Percentiles rank a stretch among this genome's conserved stretches.
Evolutionary conservation across 2,113 vertebrate species (phyloP).

Genomic region (Anguilla japonica): DNA sequence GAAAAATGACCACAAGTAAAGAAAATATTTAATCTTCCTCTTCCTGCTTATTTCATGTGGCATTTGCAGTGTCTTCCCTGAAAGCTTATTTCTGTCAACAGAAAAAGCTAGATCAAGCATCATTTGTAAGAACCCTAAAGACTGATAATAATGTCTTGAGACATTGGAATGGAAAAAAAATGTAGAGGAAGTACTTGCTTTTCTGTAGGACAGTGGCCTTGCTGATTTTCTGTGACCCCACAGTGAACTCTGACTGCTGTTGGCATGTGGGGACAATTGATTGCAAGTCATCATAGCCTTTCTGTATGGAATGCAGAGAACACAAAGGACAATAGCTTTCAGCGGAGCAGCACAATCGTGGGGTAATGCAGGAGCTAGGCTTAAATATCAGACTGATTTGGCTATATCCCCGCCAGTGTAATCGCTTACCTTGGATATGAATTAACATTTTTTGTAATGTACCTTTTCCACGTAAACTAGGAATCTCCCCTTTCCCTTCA

Average conservation of each 20-base stretch:
- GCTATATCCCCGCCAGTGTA: not conserved
- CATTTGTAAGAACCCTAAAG: not conserved
- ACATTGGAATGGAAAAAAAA: not conserved
- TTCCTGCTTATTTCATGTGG: not conserved
- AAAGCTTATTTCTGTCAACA: too few species aligned
- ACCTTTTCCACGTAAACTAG: not conserved
- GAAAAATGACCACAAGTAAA: not conserved
- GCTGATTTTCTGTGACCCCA: conserved; percentile 94
- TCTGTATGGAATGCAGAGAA: conserved; percentile 65
- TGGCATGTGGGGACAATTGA: conserved; percentile 94
- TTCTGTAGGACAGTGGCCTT: conserved; percentile 95
- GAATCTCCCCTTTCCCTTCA: not conserved
- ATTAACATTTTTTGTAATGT: not conserved
- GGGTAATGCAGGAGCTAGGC: not conserved
- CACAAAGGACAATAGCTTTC: not conserved
- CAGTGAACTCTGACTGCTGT: conserved; percentile 86
- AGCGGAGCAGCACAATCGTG: not conserved
- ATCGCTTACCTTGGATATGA: not conserved
- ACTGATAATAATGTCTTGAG: not conserved
- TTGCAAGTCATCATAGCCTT: conserved; percentile 96
- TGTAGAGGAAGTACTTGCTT: conserved; percentile 72
- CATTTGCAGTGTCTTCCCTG: not conserved
- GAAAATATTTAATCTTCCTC: not conserved
- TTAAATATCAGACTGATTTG: not conserved
- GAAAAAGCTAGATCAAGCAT: too few species aligned